phyloP scores from a whole-genome alignment of 2,797 vertebrate species.

The Anisognathus igniventris region DNA sequence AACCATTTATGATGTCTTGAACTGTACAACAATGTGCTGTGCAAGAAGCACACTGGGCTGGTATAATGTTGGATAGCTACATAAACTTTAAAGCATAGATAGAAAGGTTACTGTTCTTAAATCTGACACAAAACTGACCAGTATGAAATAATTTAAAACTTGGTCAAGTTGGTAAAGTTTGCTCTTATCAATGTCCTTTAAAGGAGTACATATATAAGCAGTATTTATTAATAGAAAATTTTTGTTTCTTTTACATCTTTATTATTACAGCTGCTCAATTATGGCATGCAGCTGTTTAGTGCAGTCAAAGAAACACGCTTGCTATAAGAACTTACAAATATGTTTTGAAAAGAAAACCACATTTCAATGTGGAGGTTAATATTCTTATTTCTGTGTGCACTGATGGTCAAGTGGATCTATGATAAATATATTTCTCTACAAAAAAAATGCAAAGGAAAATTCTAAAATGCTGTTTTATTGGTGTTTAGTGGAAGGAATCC shows the following conservation, averaged over 20 bases:
- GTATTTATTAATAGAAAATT: fast-evolving
- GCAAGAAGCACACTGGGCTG: background rate
- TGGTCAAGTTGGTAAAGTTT: fast-evolving
- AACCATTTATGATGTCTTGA: background rate
- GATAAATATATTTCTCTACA: background rate
- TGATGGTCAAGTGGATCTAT: background rate
- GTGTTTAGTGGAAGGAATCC: background rate
- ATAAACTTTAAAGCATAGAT: background rate
- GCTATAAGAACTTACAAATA: background rate
- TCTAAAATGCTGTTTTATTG: background rate
- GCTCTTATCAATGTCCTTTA: background rate
- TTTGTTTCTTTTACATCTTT: background rate
- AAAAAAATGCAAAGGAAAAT: background rate
- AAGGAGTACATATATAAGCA: background rate
- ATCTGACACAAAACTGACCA: background rate
- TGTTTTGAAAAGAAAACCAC: background rate
- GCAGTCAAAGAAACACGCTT: background rate
- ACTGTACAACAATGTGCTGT: background rate
- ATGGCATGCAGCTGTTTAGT: background rate
- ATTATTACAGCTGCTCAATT: background rate
- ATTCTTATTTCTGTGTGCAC: background rate
- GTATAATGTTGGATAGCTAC: background rate
- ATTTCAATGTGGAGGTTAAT: background rate
- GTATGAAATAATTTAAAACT: background rate
- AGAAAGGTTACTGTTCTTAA: background rate